These are phyloP conservation scores for Adineta ricciae DNA, from an alignment of 2,888 invertebrate genomes.

Conservation along the genomic window DNA sequence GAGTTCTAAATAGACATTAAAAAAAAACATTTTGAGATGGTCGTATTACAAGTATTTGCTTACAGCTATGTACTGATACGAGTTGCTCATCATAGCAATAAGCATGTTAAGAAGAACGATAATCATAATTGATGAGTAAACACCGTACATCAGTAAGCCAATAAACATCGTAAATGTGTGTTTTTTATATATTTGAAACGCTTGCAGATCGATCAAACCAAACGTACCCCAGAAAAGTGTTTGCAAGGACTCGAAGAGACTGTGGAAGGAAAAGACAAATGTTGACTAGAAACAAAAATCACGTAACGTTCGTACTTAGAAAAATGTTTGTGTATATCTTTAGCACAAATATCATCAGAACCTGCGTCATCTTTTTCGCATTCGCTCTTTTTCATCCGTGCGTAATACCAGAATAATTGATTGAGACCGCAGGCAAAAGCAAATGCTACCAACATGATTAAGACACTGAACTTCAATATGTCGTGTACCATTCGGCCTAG, in stretches of 20 bases:
- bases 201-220: conserved; percentile 85
- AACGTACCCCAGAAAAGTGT: conserved; percentile 98
- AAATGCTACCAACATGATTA: conserved; percentile 57
- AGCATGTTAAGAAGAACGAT: conserved; percentile 89
- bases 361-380: conserved; percentile 35
- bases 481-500: conserved; percentile 55
- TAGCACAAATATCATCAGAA: conserved; percentile 25
- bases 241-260: conserved; percentile 90
- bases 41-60: conserved; percentile 48
- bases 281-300: conserved; percentile 36
- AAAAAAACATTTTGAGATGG: neutral
- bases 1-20: conserved; percentile 65
- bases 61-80: conserved; percentile 91
- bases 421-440: conserved; percentile 82
- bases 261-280: conserved; percentile 48
- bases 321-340: conserved; percentile 47
- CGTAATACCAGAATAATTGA: conserved; percentile 75
- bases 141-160: conserved; percentile 96
- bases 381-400: conserved; percentile 39
- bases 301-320: too few species aligned
- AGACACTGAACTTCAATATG: conserved; percentile 60
- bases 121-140: conserved; percentile 90
- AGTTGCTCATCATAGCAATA: conserved; percentile 99
- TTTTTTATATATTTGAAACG: conserved; percentile 76
- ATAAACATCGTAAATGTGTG: conserved; percentile 92